These are phyloP conservation scores for Ceyx margarethae DNA, from an alignment of 2,113 vertebrate species.

Conservation along the genomic window DNA sequence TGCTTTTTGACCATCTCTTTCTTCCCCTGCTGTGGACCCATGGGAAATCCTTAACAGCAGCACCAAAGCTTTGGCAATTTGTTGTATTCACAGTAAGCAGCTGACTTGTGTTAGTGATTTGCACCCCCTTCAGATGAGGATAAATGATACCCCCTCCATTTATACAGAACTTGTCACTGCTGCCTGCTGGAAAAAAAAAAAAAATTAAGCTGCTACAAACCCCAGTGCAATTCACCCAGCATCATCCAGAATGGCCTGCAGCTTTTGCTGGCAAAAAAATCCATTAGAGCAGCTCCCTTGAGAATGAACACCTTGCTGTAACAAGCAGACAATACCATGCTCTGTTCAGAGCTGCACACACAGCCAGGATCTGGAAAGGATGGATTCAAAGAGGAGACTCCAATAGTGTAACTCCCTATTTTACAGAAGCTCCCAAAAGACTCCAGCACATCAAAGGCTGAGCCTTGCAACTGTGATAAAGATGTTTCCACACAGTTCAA, in stretches of 20 bases:
- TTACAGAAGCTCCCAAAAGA: not conserved
- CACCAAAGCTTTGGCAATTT: constrained; percentile 21
- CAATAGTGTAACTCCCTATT: not conserved
- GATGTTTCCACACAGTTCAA: not conserved
- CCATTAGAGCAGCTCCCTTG: constrained; percentile 35
- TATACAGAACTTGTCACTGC: constrained; percentile 19
- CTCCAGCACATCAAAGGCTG: not conserved
- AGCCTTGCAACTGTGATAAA: not conserved
- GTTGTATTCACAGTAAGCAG: constrained; percentile 3
- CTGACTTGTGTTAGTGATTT: constrained; percentile 5
- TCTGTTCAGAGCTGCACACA: not conserved
- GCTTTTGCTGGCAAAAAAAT: constrained; percentile 29
- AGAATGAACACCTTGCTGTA: constrained; percentile 1
- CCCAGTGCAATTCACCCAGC: constrained; percentile 21
- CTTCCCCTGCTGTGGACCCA: not conserved
- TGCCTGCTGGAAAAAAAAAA: not conserved
- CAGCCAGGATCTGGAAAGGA: not conserved
- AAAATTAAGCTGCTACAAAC: constrained; percentile 32
- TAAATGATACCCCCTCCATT: constrained; percentile 24
- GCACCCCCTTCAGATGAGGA: constrained; percentile 24
- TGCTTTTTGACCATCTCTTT: not conserved
- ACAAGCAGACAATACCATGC: not conserved
- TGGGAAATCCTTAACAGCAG: not conserved
- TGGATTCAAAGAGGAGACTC: not conserved
- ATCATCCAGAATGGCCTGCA: constrained; percentile 22